phyloP scores from a whole-genome alignment of 2,888 invertebrate species.

The Creontiades dilutus region DNA sequence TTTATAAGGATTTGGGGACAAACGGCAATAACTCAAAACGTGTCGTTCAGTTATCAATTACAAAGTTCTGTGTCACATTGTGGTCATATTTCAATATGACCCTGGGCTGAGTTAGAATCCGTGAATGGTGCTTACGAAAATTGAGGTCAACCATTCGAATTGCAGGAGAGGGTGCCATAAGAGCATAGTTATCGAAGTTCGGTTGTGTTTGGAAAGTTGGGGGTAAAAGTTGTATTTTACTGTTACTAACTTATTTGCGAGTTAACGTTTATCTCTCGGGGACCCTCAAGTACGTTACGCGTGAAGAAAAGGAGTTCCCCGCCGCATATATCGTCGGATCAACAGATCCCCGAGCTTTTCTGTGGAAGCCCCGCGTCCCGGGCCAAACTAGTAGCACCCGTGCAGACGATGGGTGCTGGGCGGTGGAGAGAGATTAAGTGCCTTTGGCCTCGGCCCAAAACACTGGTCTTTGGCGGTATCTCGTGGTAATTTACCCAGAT shows the following conservation, averaged over 20 bases:
- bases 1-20: no score
- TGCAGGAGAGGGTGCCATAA: no score
- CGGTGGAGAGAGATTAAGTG: constrained; percentile 40
- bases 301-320: constrained; percentile 1
- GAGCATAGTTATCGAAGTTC: no score
- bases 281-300: neutral
- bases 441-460: constrained; percentile 44
- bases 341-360: constrained; percentile 35
- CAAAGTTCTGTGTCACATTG: no score
- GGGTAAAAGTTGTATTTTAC: no score
- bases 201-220: no score
- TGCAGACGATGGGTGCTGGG: neutral
- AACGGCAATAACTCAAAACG: no score
- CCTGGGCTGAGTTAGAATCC: no score
- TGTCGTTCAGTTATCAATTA: no score
- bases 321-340: constrained; percentile 18
- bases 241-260: neutral
- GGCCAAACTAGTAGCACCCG: neutral
- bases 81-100: no score
- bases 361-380: neutral
- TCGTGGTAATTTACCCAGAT: constrained; percentile 53
- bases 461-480: constrained; percentile 57
- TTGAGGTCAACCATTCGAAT: no score
- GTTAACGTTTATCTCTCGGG: neutral
- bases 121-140: no score